Percentiles rank a stretch among this genome's conserved stretches.
Evolutionary conservation across 2,797 vertebrate genomes (phyloP).

Genomic region (Accipiter fasciatus): DNA sequence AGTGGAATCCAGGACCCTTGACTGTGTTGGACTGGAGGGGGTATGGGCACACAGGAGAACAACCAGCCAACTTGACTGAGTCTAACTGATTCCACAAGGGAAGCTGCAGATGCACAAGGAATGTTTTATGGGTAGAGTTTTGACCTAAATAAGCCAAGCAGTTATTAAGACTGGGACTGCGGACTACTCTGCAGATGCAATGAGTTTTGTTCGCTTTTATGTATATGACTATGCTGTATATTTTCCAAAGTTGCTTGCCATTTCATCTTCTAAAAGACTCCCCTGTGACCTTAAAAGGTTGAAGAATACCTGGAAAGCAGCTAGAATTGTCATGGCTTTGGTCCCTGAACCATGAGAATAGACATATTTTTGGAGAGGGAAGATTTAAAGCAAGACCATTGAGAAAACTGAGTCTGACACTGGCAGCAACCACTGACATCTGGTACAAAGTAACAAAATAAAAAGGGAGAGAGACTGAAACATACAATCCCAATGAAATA

Average conservation of each 20-base stretch:
- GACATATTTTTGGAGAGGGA: not conserved
- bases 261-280: not conserved
- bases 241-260: not conserved
- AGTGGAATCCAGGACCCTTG: accelerated
- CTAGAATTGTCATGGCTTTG: not conserved
- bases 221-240: not conserved
- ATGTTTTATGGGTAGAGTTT: not conserved
- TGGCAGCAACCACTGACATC: not conserved
- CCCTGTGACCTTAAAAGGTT: not conserved
- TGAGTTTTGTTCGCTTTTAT: not conserved
- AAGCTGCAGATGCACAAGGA: not conserved
- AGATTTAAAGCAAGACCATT: not conserved
- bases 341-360: not conserved
- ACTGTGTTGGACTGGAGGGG: accelerated
- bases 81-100: accelerated
- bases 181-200: not conserved
- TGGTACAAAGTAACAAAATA: not conserved
- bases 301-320: not conserved
- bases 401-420: not conserved
- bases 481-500: constrained; percentile 34
- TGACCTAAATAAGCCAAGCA: not conserved
- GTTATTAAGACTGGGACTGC: not conserved
- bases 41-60: not conserved
- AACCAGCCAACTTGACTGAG: not conserved
- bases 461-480: constrained; percentile 47